Base-by-base conservation (phyloP, 2,888 invertebrate species). In the Brassicogethes aeneus region DNA sequence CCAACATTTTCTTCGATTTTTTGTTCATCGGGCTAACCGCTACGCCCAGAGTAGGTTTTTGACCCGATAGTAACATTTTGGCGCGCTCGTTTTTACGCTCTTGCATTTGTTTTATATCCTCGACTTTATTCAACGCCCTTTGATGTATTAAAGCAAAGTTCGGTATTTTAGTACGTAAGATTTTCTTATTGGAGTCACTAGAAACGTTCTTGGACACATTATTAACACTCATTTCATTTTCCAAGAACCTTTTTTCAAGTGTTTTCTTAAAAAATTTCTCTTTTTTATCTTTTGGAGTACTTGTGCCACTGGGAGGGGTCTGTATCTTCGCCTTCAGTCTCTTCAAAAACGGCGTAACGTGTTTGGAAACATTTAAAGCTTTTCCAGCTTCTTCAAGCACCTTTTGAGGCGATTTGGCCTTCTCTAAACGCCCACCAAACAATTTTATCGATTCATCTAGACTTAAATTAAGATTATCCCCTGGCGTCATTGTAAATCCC, bases 71-170 rank as follows among this genome's bases (percentile, higher is more conserved):
- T 32, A 76, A 61, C 42, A 65, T 64, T 42, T 60, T 55, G 1
- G 76, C 76, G 2, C 76, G 59, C 50, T 59, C 56, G 12, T 70
- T 70, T 55, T 64, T 69, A 42, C 75, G 50, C 55, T 64, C 58
- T 58, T 77, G 70, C 56, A 79, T 74, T 55, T 84, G 80, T 32
- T 72, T 64, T 12, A 85, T 59, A 10, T 80, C 80, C 66, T 84
- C 82, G 79, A 84, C 80, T 65, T 74, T 74, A 16, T 71, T 71
- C 55, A 80, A 82, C 39, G 74, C 71, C 53, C 72, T 75, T 59
- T 79, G 71, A 56, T 85, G 85, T 38, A 85, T 71, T 2, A 76
- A 74, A 1, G 77, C 73, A 60, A 85, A 85, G 66, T 85, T 79
- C 0, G 85, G 85, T 58, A 81, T 62, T 65, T 76, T 79, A 3